A percentile compares a stretch with the other conserved stretches of the same genome.
Evolutionary conservation across 1,140 invertebrate species (phyloP).

Genomic region (Plodia interpunctella): DNA sequence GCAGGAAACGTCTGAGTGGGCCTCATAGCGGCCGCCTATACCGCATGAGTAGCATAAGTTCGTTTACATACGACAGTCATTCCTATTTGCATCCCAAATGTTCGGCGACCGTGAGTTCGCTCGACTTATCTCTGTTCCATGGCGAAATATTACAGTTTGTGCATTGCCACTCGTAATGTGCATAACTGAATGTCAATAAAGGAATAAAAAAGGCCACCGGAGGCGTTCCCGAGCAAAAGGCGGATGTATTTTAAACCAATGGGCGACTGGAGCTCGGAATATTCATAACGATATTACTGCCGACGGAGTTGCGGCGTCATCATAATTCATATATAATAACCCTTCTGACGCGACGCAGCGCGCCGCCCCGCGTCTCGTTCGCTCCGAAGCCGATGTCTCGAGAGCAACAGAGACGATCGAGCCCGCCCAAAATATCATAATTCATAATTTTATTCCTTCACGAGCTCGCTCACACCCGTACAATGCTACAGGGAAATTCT

Average conservation of each 20-base stretch:
- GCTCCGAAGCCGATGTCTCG: constrained; percentile 26
- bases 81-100: constrained; percentile 75
- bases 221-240: constrained; percentile 69
- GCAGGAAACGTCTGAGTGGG: constrained; percentile 74
- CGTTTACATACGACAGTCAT: constrained; percentile 73
- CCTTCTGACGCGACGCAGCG: constrained; percentile 63
- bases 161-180: constrained; percentile 68
- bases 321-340: constrained; percentile 78
- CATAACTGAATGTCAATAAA: constrained; percentile 76
- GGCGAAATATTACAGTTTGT: constrained; percentile 74
- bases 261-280: constrained; percentile 63
- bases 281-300: constrained; percentile 76
- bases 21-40: constrained; percentile 68
- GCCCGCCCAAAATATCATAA: constrained; percentile 63
- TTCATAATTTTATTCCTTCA: constrained; percentile 73
- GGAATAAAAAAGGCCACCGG: constrained; percentile 70
- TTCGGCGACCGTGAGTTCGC: constrained; percentile 57
- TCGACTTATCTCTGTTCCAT: constrained; percentile 62
- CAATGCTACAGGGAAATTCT: constrained; percentile 8
- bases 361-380: constrained; percentile 63
- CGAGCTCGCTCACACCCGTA: constrained; percentile 21
- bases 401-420: constrained; percentile 55
- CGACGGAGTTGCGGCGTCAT: constrained; percentile 68
- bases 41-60: constrained; percentile 72
- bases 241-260: constrained; percentile 70